Base-by-base conservation (phyloP, 37 sponge, comb jelly and placozoan genomes). In the Halichondria panicea region DNA sequence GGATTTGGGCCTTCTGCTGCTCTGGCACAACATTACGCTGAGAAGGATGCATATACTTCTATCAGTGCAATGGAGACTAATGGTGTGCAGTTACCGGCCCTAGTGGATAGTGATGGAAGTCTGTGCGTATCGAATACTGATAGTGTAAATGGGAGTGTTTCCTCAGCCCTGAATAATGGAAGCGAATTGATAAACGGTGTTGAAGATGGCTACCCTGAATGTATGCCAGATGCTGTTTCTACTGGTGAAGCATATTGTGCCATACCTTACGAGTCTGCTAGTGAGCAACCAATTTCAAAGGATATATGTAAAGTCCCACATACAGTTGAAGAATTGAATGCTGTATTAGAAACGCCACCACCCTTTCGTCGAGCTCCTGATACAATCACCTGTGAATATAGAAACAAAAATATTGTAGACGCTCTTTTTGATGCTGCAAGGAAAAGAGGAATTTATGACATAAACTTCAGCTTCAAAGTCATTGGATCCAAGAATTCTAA, bases 1-100 rank as follows among this genome's bases (percentile, higher is more conserved):
- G 84, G 84, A 13, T 76, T 62, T 61, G 84, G 84, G 0, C 84
- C 84, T 25, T 63, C 84, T 69, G 55, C 77, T 8, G 7, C 1
- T 2, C 32, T 68, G 32, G 84, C 84, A 1, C 54, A 22, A n/a
- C 5, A 36, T 7, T 27, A 41, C 43, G 84, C 84, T 4, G 38
- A 35, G 39, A 43, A 34, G 22, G 61, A 84, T 4, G 84, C 84
- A 24, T 67, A n/a, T n/a, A n/a, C n/a, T n/a, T n/a, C n/a, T n/a
- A n/a, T n/a, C n/a, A n/a, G n/a, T n/a, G n/a, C n/a, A n/a, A n/a
- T n/a, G n/a, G n/a, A n/a, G n/a, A n/a, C n/a, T n/a, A n/a, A n/a
- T n/a, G n/a, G n/a, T n/a, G n/a, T n/a, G n/a, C n/a, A n/a, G n/a
- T n/a, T n/a, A n/a, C n/a, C n/a, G n/a, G n/a, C n/a, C n/a, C n/a